Conservation (phyloP, 2,113 vertebrate species). For the Calyptomena viridis region DNA sequence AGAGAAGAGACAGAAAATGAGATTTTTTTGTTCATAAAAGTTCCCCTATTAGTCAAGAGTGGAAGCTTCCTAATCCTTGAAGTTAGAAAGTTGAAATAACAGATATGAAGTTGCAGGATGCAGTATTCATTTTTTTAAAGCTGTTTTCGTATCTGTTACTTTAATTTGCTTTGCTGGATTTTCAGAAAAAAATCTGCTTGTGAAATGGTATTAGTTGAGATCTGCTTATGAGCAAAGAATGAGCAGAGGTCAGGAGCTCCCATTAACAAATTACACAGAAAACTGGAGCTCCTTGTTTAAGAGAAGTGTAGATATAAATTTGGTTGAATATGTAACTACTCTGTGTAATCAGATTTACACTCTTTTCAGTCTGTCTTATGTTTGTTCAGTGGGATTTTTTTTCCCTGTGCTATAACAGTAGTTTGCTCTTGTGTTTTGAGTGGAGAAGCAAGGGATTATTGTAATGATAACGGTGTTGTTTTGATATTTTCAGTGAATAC, state of each 20-base stretch:
- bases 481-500: not conserved
- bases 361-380: not conserved
- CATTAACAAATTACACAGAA: not conserved
- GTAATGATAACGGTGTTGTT: not conserved
- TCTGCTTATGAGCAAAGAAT: not conserved
- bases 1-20: not conserved
- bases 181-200: not conserved
- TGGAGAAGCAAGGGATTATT: not conserved
- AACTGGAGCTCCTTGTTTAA: not conserved
- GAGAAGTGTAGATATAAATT: not conserved
- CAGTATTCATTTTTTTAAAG: not conserved
- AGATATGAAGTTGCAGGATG: not conserved
- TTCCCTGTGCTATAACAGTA: not conserved
- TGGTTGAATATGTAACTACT: not conserved
- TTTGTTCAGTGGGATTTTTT: not conserved
- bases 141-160: not conserved
- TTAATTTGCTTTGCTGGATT: not conserved
- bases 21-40: not conserved
- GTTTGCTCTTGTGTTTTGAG: not conserved
- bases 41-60: not conserved
- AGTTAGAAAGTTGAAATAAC: not conserved
- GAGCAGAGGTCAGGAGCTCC: not conserved
- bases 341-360: not conserved
- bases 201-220: not conserved
- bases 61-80: not conserved